A percentile compares a stretch with the other conserved stretches of the same genome.
These are phyloP conservation scores for Coelinius sp. DNA, from an alignment of 2,888 invertebrate genomes.

Conservation along the genomic window DNA sequence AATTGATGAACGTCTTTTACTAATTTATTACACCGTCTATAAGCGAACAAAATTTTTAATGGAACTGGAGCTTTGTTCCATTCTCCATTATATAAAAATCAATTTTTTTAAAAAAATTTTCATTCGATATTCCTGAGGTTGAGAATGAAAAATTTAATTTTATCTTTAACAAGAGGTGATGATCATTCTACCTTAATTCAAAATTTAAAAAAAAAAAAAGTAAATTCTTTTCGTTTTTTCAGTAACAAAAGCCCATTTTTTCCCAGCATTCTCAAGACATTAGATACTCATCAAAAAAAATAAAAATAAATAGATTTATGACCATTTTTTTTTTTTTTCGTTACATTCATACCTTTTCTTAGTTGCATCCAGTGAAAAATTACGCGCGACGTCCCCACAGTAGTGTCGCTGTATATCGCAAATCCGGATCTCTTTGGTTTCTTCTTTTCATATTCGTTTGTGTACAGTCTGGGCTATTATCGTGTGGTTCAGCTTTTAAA, in stretches of 20 bases:
- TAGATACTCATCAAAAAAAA: conserved; percentile 24
- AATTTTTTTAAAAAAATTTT: background rate
- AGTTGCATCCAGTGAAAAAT: conserved; percentile 57
- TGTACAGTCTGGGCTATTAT: conserved; percentile 41
- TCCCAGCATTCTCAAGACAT: conserved; percentile 29
- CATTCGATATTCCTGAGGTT: too few relatives aligned
- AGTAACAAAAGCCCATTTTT: background rate
- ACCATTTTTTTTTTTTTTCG: conserved; percentile 21
- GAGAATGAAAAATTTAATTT: too few relatives aligned
- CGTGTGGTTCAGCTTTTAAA: conserved; percentile 38
- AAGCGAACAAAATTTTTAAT: conserved; percentile 64
- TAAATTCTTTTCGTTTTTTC: background rate
- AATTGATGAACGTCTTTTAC: conserved; percentile 70
- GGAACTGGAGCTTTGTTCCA: conserved; percentile 41
- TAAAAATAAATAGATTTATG: conserved; percentile 23
- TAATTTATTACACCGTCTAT: conserved; percentile 64
- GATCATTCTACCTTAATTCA: too few relatives aligned
- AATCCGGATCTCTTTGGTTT: conserved; percentile 51
- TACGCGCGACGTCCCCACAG: conserved; percentile 54
- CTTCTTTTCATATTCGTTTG: conserved; percentile 37
- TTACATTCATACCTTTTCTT: conserved; percentile 17
- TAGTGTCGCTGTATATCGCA: conserved; percentile 51
- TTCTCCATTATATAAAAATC: conserved; percentile 27
- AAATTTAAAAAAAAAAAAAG: background rate
- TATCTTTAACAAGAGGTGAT: too few relatives aligned